Evolutionary conservation across 2,113 vertebrate genomes (phyloP), one percentile per base, ranked within the genome.

Genomic region (Pseudorasbora parva): DNA sequence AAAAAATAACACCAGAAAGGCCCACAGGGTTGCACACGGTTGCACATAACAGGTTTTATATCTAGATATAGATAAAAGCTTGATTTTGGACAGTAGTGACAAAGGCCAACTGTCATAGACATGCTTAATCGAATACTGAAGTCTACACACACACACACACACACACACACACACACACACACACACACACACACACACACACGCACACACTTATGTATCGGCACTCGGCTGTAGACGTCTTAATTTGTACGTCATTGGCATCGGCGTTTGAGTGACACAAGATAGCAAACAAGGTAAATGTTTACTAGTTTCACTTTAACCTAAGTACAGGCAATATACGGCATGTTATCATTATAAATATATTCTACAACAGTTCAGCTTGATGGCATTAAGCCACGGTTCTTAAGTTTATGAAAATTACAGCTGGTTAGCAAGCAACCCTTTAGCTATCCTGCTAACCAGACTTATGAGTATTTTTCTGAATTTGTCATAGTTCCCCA

Each of bases 221-320:
- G 23, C 4, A 14, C 41, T 85, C 80, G 68, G 43, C 54, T 87
- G 25, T 30, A 0, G 1, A 54, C 4, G 86, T 62, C 86, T 87
- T 30, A 56, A n/a, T 79, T 79, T 51, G 14, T 33, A 78, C 72
- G 75, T 82, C 79, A 25, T 59, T 59, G 49, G 45, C 57, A 64
- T 60, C 37, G 25, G 54, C 71, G 43, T 6, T 60, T 59, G 66
- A 82, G 10, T 56, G 47, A 86, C 25, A 84, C 45, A 51, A 69
- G 60, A 57, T 78, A 79, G 69, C 81, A 41, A 85, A 62, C 30
- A 75, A 83, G 86, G 72, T 88, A 88, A 85, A 64, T 25, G 60
- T 83, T 85, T 72, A 86, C 72, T 69, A 54, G 62, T 69, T 69
- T 51, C 25, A 8, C 60, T 68, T 81, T 41, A 2, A 12, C 8